These are phyloP conservation scores for Syrrhaptes paradoxus DNA, from an alignment of 2,113 vertebrate species.

Conservation along the genomic window DNA sequence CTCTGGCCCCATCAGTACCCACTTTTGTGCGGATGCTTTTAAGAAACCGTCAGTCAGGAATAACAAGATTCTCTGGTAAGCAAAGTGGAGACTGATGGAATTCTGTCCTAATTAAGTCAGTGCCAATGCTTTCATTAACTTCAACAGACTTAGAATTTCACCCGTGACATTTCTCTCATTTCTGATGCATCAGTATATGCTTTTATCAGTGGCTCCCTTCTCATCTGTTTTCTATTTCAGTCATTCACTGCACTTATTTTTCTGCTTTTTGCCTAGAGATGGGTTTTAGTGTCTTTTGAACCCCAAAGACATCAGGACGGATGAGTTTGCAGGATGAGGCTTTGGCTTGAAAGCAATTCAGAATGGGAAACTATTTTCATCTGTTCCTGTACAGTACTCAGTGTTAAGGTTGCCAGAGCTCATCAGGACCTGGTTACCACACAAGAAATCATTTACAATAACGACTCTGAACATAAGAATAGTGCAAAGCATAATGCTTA, in stretches of 20 bases:
- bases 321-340: not conserved
- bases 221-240: not conserved
- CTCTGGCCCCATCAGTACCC: not conserved
- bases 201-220: not conserved
- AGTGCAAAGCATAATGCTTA: not conserved
- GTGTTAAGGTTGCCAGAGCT: not conserved
- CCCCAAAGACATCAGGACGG: fast-evolving
- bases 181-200: not conserved
- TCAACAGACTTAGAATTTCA: conserved; percentile 13
- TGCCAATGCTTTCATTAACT: not conserved
- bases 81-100: not conserved
- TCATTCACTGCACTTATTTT: not conserved
- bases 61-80: not conserved
- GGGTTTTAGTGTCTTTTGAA: not conserved
- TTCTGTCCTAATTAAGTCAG: conserved; percentile 1
- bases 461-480: not conserved
- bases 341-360: not conserved
- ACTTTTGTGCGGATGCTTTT: not conserved
- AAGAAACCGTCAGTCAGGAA: not conserved
- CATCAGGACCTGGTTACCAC: not conserved
- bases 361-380: not conserved
- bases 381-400: not conserved
- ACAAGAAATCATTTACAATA: not conserved
- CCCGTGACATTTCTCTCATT: not conserved
- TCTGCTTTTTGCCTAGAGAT: not conserved